Base-by-base conservation (phyloP, 2,113 vertebrate species). In the Datnioides undecimradiatus region DNA sequence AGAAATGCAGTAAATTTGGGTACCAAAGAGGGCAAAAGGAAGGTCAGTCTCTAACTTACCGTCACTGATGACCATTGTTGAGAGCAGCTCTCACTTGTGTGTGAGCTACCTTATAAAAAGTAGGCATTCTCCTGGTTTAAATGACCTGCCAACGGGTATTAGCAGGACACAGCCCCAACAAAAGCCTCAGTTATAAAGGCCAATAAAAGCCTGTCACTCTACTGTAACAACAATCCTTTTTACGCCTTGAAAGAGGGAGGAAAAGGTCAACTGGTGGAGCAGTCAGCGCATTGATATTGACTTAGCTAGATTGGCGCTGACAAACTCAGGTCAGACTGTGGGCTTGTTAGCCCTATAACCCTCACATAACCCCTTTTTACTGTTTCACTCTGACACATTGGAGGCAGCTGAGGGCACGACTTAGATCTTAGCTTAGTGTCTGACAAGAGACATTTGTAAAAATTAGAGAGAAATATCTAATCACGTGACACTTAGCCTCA, bases 171-270 rank as follows among this genome's bases (percentile, higher is more conserved):
- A 94, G 85, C 80, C 85, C 73, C 73, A 91, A 95, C 93, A 95
- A 94, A 94, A 88, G 87, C 88, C 82, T 59, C 76, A 75, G 92
- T 85, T 89, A 89, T 94, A 95, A 94, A 92, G 89, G 87, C 84
- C 91, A 93, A 93, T 94, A 95, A 95, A 95, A 83, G 76, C 73
- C 87, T 82, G 91, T 94, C 92, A 92, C 91, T 88, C 89, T 93
- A 93, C 93, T 94, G 93, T 95, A 94, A 93, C 89, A 92, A 94
- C 93, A 90, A 88, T 83, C 90, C 87, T 82, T 90, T 93, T 91
- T 92, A 91, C 79, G 79, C 88, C 83, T 80, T 83, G 80, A 82
- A 86, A 90, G 90, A 90, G 85, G 84, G 66, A 90, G 86, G 90
- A 83, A 93, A 92, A 93, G 93, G 92, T 94, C 92, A 94, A 92